These are phyloP conservation scores for Nothura maculosa DNA, from an alignment of 2,797 vertebrate genomes.

Conservation along the genomic window DNA sequence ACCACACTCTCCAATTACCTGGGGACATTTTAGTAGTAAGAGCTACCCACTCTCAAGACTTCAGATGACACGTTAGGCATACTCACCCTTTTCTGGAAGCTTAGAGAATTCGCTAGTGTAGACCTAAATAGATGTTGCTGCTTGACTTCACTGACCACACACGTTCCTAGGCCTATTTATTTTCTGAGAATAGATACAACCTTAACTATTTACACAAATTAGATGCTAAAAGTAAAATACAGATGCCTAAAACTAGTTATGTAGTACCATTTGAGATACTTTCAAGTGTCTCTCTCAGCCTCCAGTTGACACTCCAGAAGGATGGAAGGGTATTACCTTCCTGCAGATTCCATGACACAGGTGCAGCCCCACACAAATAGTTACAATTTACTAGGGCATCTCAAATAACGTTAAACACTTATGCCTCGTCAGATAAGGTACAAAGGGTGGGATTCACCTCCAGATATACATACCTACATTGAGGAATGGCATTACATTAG, in stretches of 20 bases:
- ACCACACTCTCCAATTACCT: background rate
- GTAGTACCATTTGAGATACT: background rate
- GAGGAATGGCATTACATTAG: rapidly evolving
- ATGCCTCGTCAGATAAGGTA: background rate
- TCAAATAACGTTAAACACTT: background rate
- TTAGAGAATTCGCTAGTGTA: background rate
- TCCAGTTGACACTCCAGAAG: background rate
- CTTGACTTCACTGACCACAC: constrained; percentile 14
- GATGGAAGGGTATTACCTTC: background rate
- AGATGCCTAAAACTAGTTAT: constrained; percentile 18
- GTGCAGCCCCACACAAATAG: background rate
- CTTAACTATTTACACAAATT: constrained; percentile 57
- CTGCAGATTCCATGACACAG: background rate
- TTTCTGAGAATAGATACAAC: constrained; percentile 27
- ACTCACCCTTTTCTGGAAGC: background rate
- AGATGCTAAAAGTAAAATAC: constrained; percentile 39
- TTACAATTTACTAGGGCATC: background rate
- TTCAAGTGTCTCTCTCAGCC: background rate
- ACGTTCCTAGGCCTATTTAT: constrained; percentile 7
- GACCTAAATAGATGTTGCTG: constrained; percentile 19
- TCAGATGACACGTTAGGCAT: background rate
- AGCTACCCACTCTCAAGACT: background rate
- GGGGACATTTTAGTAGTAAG: background rate
- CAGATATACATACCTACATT: background rate
- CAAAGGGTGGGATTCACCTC: rapidly evolving